Percentiles rank a stretch among this genome's conserved stretches.
Conservation (phyloP, 2,113 vertebrate genomes). For the Chloropsis hardwickii region DNA sequence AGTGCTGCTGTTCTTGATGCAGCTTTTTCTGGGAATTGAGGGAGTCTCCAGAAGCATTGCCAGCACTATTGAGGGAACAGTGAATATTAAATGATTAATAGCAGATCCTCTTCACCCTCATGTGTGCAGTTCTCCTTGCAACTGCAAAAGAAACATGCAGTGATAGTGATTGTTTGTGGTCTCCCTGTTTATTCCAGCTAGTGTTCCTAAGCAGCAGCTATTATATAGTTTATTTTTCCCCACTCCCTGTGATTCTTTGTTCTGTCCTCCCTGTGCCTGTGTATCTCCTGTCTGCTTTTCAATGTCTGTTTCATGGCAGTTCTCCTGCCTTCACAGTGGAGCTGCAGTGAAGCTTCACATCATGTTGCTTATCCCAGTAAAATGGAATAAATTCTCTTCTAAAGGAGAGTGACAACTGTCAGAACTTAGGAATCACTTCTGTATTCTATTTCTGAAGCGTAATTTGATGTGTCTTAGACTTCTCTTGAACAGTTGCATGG, state of each 20-base stretch:
- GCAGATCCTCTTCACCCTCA: conserved; percentile 25
- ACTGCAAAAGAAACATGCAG: conserved; percentile 26
- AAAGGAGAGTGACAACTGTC: background rate
- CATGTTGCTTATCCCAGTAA: background rate
- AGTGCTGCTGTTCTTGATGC: background rate
- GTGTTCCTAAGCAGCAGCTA: conserved; percentile 32
- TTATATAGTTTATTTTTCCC: conserved; percentile 2
- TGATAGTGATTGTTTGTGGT: conserved; percentile 30
- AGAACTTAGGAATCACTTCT: background rate
- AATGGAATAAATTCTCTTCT: background rate
- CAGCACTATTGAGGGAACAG: conserved; percentile 21
- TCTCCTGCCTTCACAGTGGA: background rate
- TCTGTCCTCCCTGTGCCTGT: background rate
- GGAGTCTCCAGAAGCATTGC: background rate
- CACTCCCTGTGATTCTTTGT: conserved; percentile 22
- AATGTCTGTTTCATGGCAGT: background rate
- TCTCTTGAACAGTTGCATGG: background rate
- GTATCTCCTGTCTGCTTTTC: background rate
- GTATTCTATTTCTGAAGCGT: background rate
- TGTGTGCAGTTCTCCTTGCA: conserved; percentile 20
- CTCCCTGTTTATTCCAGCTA: conserved; percentile 23
- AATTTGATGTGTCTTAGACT: background rate
- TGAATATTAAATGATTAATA: conserved; percentile 59
- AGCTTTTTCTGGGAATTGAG: background rate
- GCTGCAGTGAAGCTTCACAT: background rate